Base-by-base conservation (phyloP, 2,113 vertebrate genomes). In the Podarcis cretensis region DNA sequence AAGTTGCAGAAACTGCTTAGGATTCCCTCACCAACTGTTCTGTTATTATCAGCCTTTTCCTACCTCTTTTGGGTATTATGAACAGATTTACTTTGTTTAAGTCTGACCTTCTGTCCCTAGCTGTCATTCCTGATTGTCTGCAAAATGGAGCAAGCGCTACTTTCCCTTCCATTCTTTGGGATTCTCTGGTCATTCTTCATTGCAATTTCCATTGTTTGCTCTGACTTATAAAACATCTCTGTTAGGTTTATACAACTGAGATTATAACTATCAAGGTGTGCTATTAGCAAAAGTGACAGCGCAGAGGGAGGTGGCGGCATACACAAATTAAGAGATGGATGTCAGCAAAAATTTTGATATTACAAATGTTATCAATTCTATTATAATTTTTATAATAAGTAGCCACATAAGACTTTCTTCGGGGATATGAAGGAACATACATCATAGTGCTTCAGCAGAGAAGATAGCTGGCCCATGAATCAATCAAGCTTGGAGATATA, bases 61-160 rank as follows among this genome's bases (percentile, higher is more conserved):
- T 1, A 81, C 37, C 57, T 0, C 0, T 88, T 57, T 0, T 2
- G 1, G 1, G 65, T 84, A 48, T 43, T 82, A 32, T 40, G 3
- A 32, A n/a, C 84, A 30, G 20, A 69, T 2, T 59, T 83, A 1
- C 21, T 93, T 87, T 88, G 75, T 86, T 90, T 86, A 18, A 43
- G 25, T 18, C 27, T 66, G 25, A 20, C 23, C 54, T 83, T 77
- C 81, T 77, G 30, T 32, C 66, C 37, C 30, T 10, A n/a, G 40
- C 54, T n/a, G 25, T n/a, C 68, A 54, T 20, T 54, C 10, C 68
- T 73, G 18, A 32, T 27, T 21, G 27, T 2, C 68, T 21, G 4
- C 18, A 73, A 54, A 12, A 21, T 20, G 9, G 16, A 30, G 5
- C 9, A 84, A 18, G 18, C 7, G 43, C 27, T 83, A 32, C 27